These are phyloP conservation scores for Eulemur macaco DNA, from an alignment of 2,113 vertebrate genomes.

Conservation along the genomic window DNA sequence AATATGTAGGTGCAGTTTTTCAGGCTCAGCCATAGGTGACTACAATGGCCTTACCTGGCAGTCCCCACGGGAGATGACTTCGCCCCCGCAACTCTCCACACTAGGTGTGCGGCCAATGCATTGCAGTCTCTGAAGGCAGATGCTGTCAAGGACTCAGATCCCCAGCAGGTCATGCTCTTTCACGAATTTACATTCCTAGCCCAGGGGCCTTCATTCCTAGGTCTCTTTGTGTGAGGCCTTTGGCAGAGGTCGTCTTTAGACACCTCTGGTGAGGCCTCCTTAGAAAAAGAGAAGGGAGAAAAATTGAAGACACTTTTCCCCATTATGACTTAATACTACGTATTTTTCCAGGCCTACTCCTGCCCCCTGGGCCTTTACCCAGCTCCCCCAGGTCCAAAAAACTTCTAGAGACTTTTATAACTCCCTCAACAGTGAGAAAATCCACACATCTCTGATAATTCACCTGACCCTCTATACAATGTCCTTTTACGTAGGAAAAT, in stretches of 20 bases:
- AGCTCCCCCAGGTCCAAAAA: not conserved
- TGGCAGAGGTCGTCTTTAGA: not conserved
- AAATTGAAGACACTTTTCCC: not conserved
- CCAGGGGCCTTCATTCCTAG: not conserved
- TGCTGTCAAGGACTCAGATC: not conserved
- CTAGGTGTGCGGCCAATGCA: fast-evolving
- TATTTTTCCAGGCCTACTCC: not conserved
- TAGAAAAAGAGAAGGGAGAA: not conserved
- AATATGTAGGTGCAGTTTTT: not conserved
- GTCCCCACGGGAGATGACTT: fast-evolving
- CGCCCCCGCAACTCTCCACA: fast-evolving
- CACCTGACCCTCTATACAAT: not conserved
- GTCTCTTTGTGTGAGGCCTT: not conserved
- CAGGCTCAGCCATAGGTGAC: not conserved
- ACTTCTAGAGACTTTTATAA: not conserved
- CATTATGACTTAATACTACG: not conserved
- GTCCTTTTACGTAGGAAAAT: not conserved
- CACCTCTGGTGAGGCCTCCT: not conserved
- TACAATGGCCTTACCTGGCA: not conserved
- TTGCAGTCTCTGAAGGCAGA: fast-evolving
- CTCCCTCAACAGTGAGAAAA: not conserved
- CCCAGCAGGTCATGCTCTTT: not conserved
- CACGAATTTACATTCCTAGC: not conserved
- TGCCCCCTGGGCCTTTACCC: not conserved
- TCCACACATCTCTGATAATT: not conserved